phyloP scores from a whole-genome alignment of 1,140 invertebrate genomes.

The Onthophagus taurus region DNA sequence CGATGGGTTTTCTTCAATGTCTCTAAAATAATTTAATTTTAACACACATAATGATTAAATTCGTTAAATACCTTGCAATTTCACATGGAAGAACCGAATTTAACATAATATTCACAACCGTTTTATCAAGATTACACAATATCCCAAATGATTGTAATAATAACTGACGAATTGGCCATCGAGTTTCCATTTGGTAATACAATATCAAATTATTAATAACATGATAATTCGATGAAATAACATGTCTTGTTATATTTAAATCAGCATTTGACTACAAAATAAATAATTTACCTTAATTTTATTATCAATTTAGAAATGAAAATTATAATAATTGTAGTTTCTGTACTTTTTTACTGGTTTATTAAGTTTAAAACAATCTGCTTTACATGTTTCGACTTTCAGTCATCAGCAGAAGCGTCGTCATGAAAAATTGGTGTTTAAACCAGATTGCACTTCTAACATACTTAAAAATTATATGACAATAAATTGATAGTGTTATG shows the following conservation, averaged over 20 bases:
- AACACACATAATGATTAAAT: neutral
- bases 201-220: slow-evolving; percentile 69
- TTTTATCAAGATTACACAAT: slow-evolving; percentile 73
- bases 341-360: too few relatives aligned
- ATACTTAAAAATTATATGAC: too few relatives aligned
- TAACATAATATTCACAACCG: slow-evolving; percentile 69
- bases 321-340: too few relatives aligned
- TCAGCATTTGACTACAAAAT: slow-evolving; percentile 77
- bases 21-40: slow-evolving; percentile 36
- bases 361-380: too few relatives aligned
- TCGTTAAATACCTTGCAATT: slow-evolving; percentile 54
- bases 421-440: too few relatives aligned
- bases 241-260: slow-evolving; percentile 65
- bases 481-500: too few relatives aligned
- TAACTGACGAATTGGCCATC: slow-evolving; percentile 70
- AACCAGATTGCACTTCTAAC: too few relatives aligned
- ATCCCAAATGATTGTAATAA: slow-evolving; percentile 77
- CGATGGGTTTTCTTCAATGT: slow-evolving; percentile 62
- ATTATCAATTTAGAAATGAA: too few relatives aligned
- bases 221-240: slow-evolving; percentile 66
- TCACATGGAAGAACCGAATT: slow-evolving; percentile 81
- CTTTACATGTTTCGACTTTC: too few relatives aligned
- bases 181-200: slow-evolving; percentile 88
- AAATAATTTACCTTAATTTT: too few relatives aligned
- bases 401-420: too few relatives aligned